Percentiles rank a stretch among this genome's conserved stretches.
Conservation (phyloP, 2,797 vertebrate species). For the Sebastes matsubarae region DNA sequence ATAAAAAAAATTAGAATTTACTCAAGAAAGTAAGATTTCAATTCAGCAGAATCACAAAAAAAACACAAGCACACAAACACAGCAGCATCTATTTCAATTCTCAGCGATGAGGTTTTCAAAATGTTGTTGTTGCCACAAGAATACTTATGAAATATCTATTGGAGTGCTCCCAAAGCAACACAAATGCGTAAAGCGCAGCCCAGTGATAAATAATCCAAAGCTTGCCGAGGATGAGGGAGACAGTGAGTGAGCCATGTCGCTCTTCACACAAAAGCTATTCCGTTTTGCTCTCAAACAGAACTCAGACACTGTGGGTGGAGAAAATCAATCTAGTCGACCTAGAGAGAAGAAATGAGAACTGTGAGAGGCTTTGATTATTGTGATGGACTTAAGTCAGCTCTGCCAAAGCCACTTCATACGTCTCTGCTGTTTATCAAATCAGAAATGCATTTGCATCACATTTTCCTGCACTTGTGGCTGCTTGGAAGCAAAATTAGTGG, state of each 20-base stretch:
- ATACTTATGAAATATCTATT: slow-evolving; percentile 53
- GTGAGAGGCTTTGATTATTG: slow-evolving; percentile 66
- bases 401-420: slow-evolving; percentile 49
- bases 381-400: slow-evolving; percentile 64
- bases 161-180: slow-evolving; percentile 41
- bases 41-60: slow-evolving; percentile 1
- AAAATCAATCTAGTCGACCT: slow-evolving; percentile 70
- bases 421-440: slow-evolving; percentile 60
- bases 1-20: not conserved
- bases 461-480: slow-evolving; percentile 38
- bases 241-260: slow-evolving; percentile 49
- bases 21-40: not conserved
- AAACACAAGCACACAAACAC: not conserved
- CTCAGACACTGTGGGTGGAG: slow-evolving; percentile 62
- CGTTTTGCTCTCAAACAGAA: slow-evolving; percentile 63
- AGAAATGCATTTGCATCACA: slow-evolving; percentile 59
- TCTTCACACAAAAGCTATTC: slow-evolving; percentile 63
- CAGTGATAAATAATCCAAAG: slow-evolving; percentile 67
- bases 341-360: slow-evolving; percentile 57
- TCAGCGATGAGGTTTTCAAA: slow-evolving; percentile 5
- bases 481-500: slow-evolving; percentile 36
- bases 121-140: slow-evolving; percentile 32
- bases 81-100: not conserved
- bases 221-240: slow-evolving; percentile 43
- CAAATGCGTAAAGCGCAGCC: slow-evolving; percentile 28